Evolutionary conservation across 2,113 vertebrate species (phyloP).

Genomic region (Bothrops jararaca): DNA sequence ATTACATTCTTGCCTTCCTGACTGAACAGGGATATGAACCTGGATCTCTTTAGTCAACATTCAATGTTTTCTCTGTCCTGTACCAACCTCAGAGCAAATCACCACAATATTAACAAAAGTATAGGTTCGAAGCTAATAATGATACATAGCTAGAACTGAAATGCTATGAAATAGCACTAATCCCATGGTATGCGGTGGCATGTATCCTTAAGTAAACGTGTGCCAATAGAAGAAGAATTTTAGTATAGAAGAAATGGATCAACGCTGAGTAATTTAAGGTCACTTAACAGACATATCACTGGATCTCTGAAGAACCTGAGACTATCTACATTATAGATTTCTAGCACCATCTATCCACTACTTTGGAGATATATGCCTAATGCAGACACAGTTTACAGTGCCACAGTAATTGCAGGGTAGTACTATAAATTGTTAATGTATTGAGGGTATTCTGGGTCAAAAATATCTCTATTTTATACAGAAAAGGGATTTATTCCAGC

Average conservation of each 20-base stretch:
- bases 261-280: accelerated
- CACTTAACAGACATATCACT: accelerated
- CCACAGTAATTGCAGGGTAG: neutral
- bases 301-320: neutral
- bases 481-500: neutral
- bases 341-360: neutral
- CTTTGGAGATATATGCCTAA: neutral
- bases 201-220: neutral
- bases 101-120: neutral
- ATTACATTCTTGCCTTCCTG: neutral
- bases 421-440: neutral
- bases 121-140: neutral
- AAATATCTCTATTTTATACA: neutral
- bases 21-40: neutral
- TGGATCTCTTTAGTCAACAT: neutral
- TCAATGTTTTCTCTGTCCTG: neutral
- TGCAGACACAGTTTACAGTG: neutral
- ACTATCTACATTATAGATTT: neutral
- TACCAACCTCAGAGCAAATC: neutral
- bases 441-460: neutral
- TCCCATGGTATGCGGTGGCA: neutral
- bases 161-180: neutral
- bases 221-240: neutral
- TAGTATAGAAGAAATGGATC: neutral
- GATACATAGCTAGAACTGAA: too few relatives aligned